These are phyloP conservation scores for Smithornis capensis DNA, from an alignment of 2,113 vertebrate genomes.

Conservation along the genomic window DNA sequence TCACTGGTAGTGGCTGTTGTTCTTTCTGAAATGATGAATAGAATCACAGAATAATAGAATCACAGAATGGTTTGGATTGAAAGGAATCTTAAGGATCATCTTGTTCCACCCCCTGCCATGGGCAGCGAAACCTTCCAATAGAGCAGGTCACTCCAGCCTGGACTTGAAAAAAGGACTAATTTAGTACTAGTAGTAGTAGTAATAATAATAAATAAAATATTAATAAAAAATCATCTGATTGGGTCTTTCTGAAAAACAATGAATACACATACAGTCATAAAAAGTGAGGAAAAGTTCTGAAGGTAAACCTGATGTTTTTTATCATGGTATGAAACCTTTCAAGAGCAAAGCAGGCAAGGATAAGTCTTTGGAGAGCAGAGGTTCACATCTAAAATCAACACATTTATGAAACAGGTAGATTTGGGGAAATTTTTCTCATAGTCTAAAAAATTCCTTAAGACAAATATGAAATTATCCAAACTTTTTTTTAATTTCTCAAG, in stretches of 20 bases:
- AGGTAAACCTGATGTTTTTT: neutral
- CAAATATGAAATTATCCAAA: neutral
- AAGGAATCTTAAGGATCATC: neutral
- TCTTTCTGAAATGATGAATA: neutral
- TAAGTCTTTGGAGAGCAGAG: neutral
- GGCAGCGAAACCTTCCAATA: neutral
- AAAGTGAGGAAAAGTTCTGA: neutral
- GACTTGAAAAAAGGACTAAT: neutral
- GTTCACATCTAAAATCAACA: neutral
- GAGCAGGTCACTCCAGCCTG: neutral
- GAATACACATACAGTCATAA: neutral
- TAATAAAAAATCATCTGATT: too few species aligned
- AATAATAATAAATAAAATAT: too few species aligned
- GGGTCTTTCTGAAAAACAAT: neutral
- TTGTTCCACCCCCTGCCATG: neutral
- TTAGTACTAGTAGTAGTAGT: too few species aligned
- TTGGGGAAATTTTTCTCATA: neutral
- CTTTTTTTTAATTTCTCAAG: neutral
- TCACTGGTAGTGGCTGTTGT: too few species aligned
- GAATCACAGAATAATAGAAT: neutral
- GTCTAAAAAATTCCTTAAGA: neutral
- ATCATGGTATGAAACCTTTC: neutral
- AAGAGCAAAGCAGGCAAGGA: accelerated
- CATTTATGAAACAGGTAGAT: neutral
- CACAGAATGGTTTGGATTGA: neutral